These are phyloP conservation scores for Drosophila guanche DNA, from an alignment of 1,140 invertebrate species.

Conservation along the genomic window DNA sequence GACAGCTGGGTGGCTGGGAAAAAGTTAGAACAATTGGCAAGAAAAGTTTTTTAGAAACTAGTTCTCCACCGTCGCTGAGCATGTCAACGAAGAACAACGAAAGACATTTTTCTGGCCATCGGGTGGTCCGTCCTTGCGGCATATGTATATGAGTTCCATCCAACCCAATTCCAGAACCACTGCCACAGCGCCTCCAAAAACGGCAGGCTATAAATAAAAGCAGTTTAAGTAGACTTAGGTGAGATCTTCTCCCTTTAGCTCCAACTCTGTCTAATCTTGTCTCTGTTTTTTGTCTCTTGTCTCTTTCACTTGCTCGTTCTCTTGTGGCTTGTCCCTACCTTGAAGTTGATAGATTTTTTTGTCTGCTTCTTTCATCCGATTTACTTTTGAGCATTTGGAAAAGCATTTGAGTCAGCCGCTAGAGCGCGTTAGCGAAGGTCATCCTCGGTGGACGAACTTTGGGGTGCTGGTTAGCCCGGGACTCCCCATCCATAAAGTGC, in stretches of 20 bases:
- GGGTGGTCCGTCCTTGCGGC: conserved; percentile 45
- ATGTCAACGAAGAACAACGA: conserved; percentile 75
- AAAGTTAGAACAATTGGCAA: conserved; percentile 76
- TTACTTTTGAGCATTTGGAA: conserved; percentile 37
- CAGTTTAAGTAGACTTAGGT: conserved; percentile 24
- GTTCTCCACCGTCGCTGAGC: conserved; percentile 51
- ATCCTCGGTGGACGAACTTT: conserved; percentile 18
- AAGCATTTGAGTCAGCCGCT: conserved; percentile 38
- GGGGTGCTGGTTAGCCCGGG: conserved; percentile 1
- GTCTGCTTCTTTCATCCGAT: conserved; percentile 26
- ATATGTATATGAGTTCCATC: too few species aligned
- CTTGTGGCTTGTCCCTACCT: neutral
- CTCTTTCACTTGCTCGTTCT: neutral
- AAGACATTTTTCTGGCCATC: conserved; percentile 60
- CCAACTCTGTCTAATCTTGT: neutral
- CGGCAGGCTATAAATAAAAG: conserved; percentile 36
- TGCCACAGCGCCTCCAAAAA: conserved; percentile 30
- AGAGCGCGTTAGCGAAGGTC: conserved; percentile 30
- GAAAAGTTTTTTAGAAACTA: conserved; percentile 72
- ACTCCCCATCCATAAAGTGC: conserved; percentile 45
- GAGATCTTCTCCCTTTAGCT: neutral
- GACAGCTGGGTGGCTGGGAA: conserved; percentile 28
- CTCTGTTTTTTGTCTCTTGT: neutral
- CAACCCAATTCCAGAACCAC: neutral
- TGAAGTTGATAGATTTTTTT: conserved; percentile 30